Evolutionary conservation across 2,888 invertebrate species (phyloP), one percentile per base, ranked within the genome.

Genomic region (Stenodema calcarata): DNA sequence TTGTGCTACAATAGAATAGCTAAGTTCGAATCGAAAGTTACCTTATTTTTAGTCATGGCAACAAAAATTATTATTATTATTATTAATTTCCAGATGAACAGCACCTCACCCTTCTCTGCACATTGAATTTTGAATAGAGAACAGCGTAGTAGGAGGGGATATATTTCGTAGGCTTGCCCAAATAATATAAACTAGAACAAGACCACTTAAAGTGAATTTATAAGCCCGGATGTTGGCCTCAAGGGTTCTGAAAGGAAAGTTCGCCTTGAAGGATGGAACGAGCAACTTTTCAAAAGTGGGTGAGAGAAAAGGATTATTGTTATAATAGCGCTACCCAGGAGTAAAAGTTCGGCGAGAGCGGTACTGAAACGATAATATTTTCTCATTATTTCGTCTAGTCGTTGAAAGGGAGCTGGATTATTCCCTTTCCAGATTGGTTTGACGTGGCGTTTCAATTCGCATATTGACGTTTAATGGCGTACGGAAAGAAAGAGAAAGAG

Each of bases 171-270:
- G 44, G 44, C 23, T 42, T 23, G 6, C 23, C 23, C 78, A 78
- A 78, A 78, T 78, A 78, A 18, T 76, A 78, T 44, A 78, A 78
- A 78, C 78, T 78, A 44, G 18, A 44, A 23, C 27, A 14, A 44
- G 44, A 41, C 42, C 41, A 28, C 78, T 44, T 27, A 78, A 78
- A 78, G 78, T 44, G 18, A 78, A 78, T 78, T 78, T 44, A 78
- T 23, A 78, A 42, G 41, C 41, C 44, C 78, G 78, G 78, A 41
- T 62, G 62, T 62, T 16, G 16, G 23, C 23, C 78, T 78, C 78
- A 14, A 28, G 78, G 35, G 47, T 69, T 41, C 14, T 82, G 82
- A 82, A 82, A 82, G 82, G 69, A 82, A 82, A 82, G 82, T 82
- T 82, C 30, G 50, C 50, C 80, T 42, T 81, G 41, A 69, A 18